Evolutionary conservation across 2,113 vertebrate genomes (phyloP), one percentile per base, ranked within the genome.

Genomic region (Chaetorhynchus papuensis): DNA sequence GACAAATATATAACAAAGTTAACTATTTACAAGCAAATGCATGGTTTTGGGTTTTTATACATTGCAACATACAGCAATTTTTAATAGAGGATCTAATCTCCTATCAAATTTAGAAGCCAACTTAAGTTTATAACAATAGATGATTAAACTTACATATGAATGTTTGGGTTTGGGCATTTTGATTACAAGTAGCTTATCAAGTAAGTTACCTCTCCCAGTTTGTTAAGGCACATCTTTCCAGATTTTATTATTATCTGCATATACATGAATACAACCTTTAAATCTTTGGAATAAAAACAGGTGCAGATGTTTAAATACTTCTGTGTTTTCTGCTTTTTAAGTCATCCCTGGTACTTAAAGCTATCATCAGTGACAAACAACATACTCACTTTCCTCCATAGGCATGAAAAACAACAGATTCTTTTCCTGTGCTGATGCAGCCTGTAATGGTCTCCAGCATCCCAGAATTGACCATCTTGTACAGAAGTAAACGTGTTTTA

Each of bases 341-440:
- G 47, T 28, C 2, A n/a, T 15, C 17, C 70, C 31, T 68, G 18
- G 20, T 64, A 75, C 10, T 54, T 70, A 79, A 65, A 69, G 35
- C 21, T 74, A 39, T 44, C 30, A 13, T 56, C 45, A 86, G 33
- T 44, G 88, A 61, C 24, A 69, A 78, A 87, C 18, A 60, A 23
- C 13, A 60, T 37, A 95, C 91, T 91, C 97, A 99, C 99, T 98
- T 99, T 83, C 99, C 99, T 94, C 99, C 99, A 90, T 98, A 96
- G 5, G 99, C 99, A 93, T 99, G 99, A 96, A 99, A 99, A 63
- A 99, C 99, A 82, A 99, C 99, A 4, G 99, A 99, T 95, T 99
- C 99, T 70, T 99, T 99, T 68, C 99, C 99, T 35, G 99, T 99
- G 97, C 99, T 99, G 98, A 99, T 98, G 97, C 99, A 99, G 96